Percentiles rank a stretch among this genome's conserved stretches.
Evolutionary conservation across 1,140 invertebrate genomes (phyloP).

Genomic region (Hyposmocoma kahamanoa): DNA sequence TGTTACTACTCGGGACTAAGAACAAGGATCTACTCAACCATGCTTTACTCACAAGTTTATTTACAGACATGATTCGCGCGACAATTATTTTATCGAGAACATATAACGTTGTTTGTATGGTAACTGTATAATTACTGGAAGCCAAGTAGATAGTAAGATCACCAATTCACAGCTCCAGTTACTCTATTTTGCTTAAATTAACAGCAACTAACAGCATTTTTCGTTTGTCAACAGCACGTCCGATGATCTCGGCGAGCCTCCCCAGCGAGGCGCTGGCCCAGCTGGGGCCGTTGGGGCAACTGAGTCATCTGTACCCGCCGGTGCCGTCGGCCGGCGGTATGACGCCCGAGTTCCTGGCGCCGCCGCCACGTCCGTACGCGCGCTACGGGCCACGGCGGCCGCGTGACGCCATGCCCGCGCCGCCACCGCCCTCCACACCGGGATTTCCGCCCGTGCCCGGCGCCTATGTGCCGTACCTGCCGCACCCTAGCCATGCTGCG

Average conservation of each 20-base stretch:
- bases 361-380: conserved; percentile 63
- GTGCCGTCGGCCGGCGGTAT: conserved; percentile 40
- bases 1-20: too few species aligned
- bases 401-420: conserved; percentile 30
- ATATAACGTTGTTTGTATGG: too few species aligned
- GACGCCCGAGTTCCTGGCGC: conserved; percentile 68
- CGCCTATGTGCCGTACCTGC: conserved; percentile 49
- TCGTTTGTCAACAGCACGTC: conserved; percentile 45
- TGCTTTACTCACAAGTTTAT: neutral
- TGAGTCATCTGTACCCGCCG: conserved; percentile 56
- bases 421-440: conserved; percentile 17
- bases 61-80: neutral
- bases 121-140: too few species aligned
- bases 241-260: conserved; percentile 72
- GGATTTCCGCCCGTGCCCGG: conserved; percentile 48
- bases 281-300: conserved; percentile 56
- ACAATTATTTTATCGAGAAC: neutral
- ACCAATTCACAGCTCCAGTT: too few species aligned
- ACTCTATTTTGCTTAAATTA: too few species aligned
- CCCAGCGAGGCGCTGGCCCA: conserved; percentile 70
- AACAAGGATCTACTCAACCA: conserved; percentile 6
- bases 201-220: conserved; percentile 1
- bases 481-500: too few species aligned
- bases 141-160: too few species aligned
- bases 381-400: conserved; percentile 50